Evolutionary conservation across 2,113 vertebrate species (phyloP).

Genomic region (rat (Rattus norvegicus)): DNA sequence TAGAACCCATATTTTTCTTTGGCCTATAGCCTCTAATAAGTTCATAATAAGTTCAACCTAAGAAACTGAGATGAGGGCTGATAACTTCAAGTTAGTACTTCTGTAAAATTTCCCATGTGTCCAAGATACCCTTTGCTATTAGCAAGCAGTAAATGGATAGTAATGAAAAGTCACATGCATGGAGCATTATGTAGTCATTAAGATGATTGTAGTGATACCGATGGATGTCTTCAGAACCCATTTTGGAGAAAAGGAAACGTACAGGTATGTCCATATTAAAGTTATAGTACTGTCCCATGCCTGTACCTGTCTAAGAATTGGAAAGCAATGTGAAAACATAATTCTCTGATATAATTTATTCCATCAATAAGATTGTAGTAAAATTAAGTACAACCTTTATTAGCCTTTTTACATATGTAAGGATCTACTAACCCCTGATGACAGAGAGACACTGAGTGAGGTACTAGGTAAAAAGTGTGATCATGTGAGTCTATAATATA

Average conservation of each 20-base stretch:
- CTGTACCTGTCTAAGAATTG: background rate
- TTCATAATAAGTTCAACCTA: background rate
- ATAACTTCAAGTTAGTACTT: conserved; percentile 31
- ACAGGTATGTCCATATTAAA: background rate
- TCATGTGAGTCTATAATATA: conserved; percentile 2
- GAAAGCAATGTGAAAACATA: background rate
- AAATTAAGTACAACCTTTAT: conserved; percentile 27
- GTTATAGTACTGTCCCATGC: background rate
- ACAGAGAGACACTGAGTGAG: background rate
- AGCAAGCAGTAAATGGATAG: background rate
- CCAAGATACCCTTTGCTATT: conserved; percentile 19
- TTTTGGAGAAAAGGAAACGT: background rate
- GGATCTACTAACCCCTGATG: background rate
- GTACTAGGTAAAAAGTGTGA: background rate
- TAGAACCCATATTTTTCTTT: background rate
- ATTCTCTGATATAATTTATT: conserved; percentile 7
- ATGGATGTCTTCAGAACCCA: background rate
- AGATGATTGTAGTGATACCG: background rate
- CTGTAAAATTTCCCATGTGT: background rate
- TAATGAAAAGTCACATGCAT: conserved; percentile 41
- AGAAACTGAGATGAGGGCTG: background rate
- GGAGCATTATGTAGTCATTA: conserved; percentile 36
- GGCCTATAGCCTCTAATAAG: background rate
- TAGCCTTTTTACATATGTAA: conserved; percentile 14
- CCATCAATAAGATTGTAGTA: background rate